Base-by-base conservation (phyloP, 2,797 vertebrate species). In the Chelidonichthys spinosus region DNA sequence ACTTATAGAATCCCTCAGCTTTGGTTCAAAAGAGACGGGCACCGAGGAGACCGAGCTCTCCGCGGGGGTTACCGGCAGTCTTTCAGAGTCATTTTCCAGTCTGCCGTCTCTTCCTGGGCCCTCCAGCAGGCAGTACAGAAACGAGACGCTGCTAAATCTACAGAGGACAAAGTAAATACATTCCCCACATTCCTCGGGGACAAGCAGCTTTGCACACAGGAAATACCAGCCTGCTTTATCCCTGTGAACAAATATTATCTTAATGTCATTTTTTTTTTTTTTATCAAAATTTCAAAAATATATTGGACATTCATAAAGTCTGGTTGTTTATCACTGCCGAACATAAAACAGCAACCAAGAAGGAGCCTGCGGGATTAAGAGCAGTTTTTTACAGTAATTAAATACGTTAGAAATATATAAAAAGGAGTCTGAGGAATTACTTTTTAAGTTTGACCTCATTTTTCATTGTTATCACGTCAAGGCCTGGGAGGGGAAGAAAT, bases 131-230 rank as follows among this genome's bases (percentile, higher is more conserved):
- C 72, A 46, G 76, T 32, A 58, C 69, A 89, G 74, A 86, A 90
- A 86, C 60, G 76, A 87, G 86, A 90, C 69, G 44, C 70, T 84
- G 78, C 81, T 81, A 86, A 89, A 91, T 91, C 89, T 89, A 84
- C 80, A 69, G 72, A 86, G 88, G 87, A 91, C 91, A 90, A 90
- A 88, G 13, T 85, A 87, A 86, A 89, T 81, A 85, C 91, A 94
- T 95, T 94, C 94, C 93, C 62, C 63, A 40, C 91, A 93, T 94
- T 95, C 93, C 92, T 90, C 78, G 18, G 88, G 90, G 93, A 93
- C 87, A 81, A 86, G 90, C 80, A 53, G 80, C 87, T 87, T 68
- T 83, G 76, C 90, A 93, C 90, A 90, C 88, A 94, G 92, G 93
- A 95, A 94, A 94, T 93, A 87, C 90, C 89, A 88, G 68, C 78